phyloP scores from a whole-genome alignment of 2,888 invertebrate genomes.

The Panopea generosa region DNA sequence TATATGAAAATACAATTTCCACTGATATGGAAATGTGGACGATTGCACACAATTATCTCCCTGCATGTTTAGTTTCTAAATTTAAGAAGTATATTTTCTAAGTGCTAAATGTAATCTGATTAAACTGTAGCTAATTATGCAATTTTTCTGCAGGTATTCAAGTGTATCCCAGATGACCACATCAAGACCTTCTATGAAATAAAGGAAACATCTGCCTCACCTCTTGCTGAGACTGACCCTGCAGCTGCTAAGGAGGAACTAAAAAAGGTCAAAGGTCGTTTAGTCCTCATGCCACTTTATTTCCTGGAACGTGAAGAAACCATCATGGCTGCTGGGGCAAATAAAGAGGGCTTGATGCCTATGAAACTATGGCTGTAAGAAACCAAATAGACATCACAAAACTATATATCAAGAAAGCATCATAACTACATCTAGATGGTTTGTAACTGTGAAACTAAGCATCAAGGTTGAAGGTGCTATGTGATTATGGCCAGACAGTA shows the following conservation, averaged over 20 bases:
- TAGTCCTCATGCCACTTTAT: constrained; percentile 95
- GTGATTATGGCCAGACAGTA: too few relatives aligned
- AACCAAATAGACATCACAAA: too few relatives aligned
- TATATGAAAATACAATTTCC: too few relatives aligned
- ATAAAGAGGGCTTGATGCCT: constrained; percentile 95
- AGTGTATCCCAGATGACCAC: constrained; percentile 94
- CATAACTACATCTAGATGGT: too few relatives aligned
- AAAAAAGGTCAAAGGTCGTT: constrained; percentile 92
- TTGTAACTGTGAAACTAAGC: too few relatives aligned
- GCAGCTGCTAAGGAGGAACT: constrained; percentile 89
- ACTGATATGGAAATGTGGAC: too few relatives aligned
- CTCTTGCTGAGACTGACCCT: constrained; percentile 91
- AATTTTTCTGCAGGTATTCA: constrained; percentile 90
- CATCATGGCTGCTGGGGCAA: constrained; percentile 92
- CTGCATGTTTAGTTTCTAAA: too few relatives aligned
- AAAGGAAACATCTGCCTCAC: constrained; percentile 91
- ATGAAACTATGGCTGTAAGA: constrained; percentile 94
- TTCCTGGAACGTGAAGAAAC: constrained; percentile 95
- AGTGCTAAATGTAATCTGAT: too few relatives aligned
- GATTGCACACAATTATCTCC: too few relatives aligned
- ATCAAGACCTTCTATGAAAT: constrained; percentile 92
- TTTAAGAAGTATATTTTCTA: too few relatives aligned
- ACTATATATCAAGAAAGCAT: neutral
- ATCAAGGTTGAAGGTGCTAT: too few relatives aligned
- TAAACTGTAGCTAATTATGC: too few relatives aligned